A percentile compares a stretch with the other conserved stretches of the same genome.
Evolutionary conservation across 1,140 invertebrate species (phyloP).

Genomic region (Aphis gossypii): DNA sequence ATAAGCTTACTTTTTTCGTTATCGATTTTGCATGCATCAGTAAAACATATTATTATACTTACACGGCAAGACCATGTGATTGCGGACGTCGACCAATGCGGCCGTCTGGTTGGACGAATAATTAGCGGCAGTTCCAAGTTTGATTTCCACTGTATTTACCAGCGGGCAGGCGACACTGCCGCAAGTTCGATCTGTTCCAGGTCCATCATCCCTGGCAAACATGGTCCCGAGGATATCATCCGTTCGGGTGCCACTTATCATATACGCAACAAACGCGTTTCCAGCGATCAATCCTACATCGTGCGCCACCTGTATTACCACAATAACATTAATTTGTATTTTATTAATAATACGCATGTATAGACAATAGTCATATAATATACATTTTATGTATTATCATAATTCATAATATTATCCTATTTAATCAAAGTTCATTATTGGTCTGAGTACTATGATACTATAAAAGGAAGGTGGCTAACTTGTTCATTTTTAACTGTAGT

Average conservation of each 20-base stretch:
- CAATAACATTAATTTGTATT: neutral
- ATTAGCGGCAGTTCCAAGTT: neutral
- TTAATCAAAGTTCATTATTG: too few relatives aligned
- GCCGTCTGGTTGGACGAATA: conserved; percentile 19
- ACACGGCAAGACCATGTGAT: conserved; percentile 50
- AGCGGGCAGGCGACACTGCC: conserved; percentile 68
- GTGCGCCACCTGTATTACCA: conserved; percentile 67
- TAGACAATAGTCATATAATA: too few relatives aligned
- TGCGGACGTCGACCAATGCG: conserved; percentile 23
- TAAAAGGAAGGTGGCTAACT: too few relatives aligned
- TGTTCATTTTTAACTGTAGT: too few relatives aligned
- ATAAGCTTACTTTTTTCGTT: neutral
- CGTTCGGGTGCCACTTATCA: conserved; percentile 57
- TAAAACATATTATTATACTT: neutral
- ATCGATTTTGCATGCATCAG: neutral
- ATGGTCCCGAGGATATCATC: conserved; percentile 60
- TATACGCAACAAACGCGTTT: conserved; percentile 64
- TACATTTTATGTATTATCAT: too few relatives aligned
- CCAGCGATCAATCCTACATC: conserved; percentile 69
- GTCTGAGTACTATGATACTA: too few relatives aligned
- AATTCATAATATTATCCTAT: too few relatives aligned
- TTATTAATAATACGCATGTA: neutral
- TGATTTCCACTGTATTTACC: conserved; percentile 16
- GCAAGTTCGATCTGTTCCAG: conserved; percentile 66
- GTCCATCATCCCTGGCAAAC: conserved; percentile 65